Evolutionary conservation across 92 coral and sea anemone genomes (phyloP), one percentile per base, ranked within the genome.

Genomic region (Paramuricea clavata): DNA sequence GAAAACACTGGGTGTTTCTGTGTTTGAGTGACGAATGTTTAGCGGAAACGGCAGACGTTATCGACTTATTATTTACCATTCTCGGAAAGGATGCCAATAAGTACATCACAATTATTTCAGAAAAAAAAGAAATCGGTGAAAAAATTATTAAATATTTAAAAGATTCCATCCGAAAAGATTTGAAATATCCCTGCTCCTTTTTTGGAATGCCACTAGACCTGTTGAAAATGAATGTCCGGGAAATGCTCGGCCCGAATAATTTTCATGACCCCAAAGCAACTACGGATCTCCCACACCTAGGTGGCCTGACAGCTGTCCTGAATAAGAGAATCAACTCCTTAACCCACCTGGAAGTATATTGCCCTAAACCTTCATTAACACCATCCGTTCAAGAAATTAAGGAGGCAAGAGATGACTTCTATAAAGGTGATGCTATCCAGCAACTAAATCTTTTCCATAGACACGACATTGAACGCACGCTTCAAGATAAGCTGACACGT

Each of bases 61-160:
- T 90, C 74, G 93, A 90, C 31, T 49, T 79, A 54, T 54, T 90
- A 73, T 90, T 86, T 26, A 90, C 90, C 44, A 90, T 90, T 52
- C 75, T 90, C 0, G 93, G 93, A 60, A 52, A 90, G 5, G 43
- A 76, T 2, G 93, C 93, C 13, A n/a, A 32, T 36, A 86, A 33
- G 57, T 73, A 83, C 54, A 70, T 90, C 9, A 71, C 93, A 9
- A 82, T 90, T 28, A 13, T 90, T n/a, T 80, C 90, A 22, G 90
- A 90, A 47, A 54, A 22, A 13, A 86, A 41, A 62, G 16, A 19
- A 12, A 67, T 86, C n/a, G 54, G 79, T 31, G 87, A 81, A 0
- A 50, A 72, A 52, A 27, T 90, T 9, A 67, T 47, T 1, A 47
- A 47, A 47, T 47, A 2, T 12, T 12, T 47, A 15, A 47, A 47